Conservation (phyloP, 2,113 vertebrate species). For the Panurus biarmicus region DNA sequence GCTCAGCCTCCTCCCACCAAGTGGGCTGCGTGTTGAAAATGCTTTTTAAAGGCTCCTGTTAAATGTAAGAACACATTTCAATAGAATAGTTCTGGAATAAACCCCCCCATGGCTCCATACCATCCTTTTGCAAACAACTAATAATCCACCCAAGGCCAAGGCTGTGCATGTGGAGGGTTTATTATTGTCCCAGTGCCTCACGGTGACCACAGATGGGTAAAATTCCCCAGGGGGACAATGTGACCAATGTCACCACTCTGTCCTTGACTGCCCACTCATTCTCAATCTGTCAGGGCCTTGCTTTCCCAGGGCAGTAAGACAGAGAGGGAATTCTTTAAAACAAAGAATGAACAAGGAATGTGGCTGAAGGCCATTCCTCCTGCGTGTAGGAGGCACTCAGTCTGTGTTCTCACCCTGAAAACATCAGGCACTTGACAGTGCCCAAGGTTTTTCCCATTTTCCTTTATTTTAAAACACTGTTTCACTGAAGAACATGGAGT, state of each 20-base stretch:
- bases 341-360: not conserved
- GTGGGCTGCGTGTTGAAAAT: not conserved
- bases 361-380: not conserved
- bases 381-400: not conserved
- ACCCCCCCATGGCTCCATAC: not conserved
- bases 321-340: not conserved
- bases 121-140: not conserved
- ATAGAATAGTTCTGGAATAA: not conserved
- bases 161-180: rapidly evolving
- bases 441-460: not conserved
- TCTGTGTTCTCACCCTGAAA: not conserved
- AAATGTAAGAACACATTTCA: not conserved
- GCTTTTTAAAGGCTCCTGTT: not conserved
- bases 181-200: not conserved
- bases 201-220: not conserved
- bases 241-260: not conserved
- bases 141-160: not conserved
- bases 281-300: not conserved
- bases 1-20: not conserved
- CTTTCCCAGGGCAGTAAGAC: not conserved
- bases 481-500: not conserved
- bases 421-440: not conserved
- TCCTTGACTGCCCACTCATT: not conserved
- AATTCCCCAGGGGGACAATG: not conserved
- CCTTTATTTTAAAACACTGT: not conserved